Conservation (phyloP, 2,888 invertebrate genomes). For the Urechis unicinctus region DNA sequence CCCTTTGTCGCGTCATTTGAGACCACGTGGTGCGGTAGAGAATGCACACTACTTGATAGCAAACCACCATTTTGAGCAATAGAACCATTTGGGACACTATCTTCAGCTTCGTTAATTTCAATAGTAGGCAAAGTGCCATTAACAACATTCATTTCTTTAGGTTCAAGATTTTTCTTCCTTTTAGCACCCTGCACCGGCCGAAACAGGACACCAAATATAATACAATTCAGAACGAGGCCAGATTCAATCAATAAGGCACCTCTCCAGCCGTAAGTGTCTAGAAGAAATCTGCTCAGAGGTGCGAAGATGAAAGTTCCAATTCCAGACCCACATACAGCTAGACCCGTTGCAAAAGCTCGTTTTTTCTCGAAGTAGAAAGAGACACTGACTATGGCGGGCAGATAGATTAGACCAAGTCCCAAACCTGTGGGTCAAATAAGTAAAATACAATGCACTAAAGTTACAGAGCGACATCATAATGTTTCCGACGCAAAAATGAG, state of each 20-base stretch:
- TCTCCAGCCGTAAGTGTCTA: conserved; percentile 70
- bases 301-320: conserved; percentile 91
- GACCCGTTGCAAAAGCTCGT: conserved; percentile 90
- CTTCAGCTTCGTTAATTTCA: not conserved
- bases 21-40: not conserved
- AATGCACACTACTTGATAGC: not conserved
- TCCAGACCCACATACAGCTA: conserved; percentile 93
- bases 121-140: not conserved
- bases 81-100: too few relatives aligned
- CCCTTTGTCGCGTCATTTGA: too few relatives aligned
- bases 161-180: conserved; percentile 55
- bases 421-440: too few relatives aligned
- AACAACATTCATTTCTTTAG: not conserved
- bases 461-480: too few relatives aligned
- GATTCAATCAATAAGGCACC: conserved; percentile 78
- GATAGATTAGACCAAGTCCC: conserved; percentile 93
- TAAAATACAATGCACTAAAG: too few relatives aligned
- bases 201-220: conserved; percentile 84
- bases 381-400: conserved; percentile 96
- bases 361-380: conserved; percentile 94
- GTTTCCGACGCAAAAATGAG: too few relatives aligned
- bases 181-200: conserved; percentile 73
- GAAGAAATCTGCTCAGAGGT: conserved; percentile 55
- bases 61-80: too few relatives aligned
- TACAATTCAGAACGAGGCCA: conserved; percentile 79